Percentiles rank a stretch among this genome's conserved stretches.
These are phyloP conservation scores for Phalacrocorax aristotelis DNA, from an alignment of 2,113 vertebrate genomes.

Conservation along the genomic window DNA sequence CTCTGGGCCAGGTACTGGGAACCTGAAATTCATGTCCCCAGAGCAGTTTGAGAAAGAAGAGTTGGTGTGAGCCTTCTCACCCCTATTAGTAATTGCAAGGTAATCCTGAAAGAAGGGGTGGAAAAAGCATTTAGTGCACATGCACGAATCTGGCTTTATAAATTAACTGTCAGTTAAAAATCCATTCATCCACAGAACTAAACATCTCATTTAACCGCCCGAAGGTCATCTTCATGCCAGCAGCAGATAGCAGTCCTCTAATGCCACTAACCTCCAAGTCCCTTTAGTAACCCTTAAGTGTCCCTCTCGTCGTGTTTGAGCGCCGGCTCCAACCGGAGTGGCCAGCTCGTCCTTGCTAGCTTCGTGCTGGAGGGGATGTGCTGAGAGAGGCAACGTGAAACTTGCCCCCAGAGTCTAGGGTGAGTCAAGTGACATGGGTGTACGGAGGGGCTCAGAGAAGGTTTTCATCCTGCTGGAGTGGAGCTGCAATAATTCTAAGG, in stretches of 20 bases:
- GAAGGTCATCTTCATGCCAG: not conserved
- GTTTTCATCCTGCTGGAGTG: not conserved
- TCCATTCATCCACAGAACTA: not conserved
- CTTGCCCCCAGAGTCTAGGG: not conserved
- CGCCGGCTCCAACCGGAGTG: not conserved
- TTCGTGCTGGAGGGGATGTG: not conserved
- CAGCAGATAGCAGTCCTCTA: not conserved
- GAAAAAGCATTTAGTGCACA: accelerated
- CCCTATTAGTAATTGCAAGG: not conserved
- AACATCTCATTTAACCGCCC: not conserved
- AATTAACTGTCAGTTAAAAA: not conserved
- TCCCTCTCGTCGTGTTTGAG: accelerated
- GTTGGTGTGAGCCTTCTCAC: not conserved
- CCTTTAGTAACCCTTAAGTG: too few species aligned
- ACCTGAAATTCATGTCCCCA: not conserved
- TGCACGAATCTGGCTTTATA: not conserved
- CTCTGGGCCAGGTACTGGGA: not conserved
- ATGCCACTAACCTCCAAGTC: not conserved
- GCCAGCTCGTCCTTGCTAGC: too few species aligned
- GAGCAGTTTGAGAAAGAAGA: not conserved
- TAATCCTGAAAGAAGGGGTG: not conserved
- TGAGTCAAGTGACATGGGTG: slow-evolving; percentile 9
- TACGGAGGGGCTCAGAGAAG: not conserved
- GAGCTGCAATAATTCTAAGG: not conserved
- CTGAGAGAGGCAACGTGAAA: not conserved